Percentiles rank a stretch among this genome's conserved stretches.
These are phyloP conservation scores for Drosophila greeni DNA, from an alignment of 2,888 invertebrate genomes.

Conservation along the genomic window DNA sequence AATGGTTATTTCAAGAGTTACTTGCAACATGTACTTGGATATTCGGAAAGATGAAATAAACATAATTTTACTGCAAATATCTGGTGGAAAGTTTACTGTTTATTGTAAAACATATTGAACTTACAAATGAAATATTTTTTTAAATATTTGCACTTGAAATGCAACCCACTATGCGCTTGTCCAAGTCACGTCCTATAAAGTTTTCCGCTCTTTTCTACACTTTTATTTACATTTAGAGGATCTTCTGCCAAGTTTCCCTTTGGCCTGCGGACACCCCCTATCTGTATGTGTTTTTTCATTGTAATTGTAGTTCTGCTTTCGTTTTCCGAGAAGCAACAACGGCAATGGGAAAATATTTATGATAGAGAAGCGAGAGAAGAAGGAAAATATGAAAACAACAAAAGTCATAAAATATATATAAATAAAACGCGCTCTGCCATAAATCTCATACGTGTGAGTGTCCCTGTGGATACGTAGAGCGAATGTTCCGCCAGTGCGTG, in stretches of 20 bases:
- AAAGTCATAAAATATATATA: conserved; percentile 36
- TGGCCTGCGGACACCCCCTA: background rate
- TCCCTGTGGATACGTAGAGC: conserved; percentile 17
- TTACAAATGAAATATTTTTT: background rate
- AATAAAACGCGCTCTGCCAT: conserved; percentile 28
- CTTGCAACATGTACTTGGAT: background rate
- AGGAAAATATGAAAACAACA: conserved; percentile 24
- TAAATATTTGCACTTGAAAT: background rate
- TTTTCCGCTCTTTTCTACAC: conserved; percentile 47
- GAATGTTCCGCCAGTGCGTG: conserved; percentile 26
- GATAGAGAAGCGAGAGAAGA: conserved; percentile 22
- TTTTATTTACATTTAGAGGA: conserved; percentile 44
- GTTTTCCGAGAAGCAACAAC: conserved; percentile 16
- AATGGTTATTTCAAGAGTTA: background rate
- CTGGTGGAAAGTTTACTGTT: background rate
- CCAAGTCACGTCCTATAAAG: conserved; percentile 69
- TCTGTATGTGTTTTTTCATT: conserved; percentile 9
- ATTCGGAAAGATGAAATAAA: background rate
- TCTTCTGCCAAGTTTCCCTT: conserved; percentile 20
- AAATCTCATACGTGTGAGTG: conserved; percentile 30
- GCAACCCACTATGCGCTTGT: conserved; percentile 16
- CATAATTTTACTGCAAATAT: background rate
- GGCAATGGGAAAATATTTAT: conserved; percentile 33
- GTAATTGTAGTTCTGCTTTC: conserved; percentile 42
- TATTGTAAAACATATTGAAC: background rate